A percentile compares a stretch with the other conserved stretches of the same genome.
Conservation (phyloP, 1,140 invertebrate species). For the Drosophila rhopaloa region DNA sequence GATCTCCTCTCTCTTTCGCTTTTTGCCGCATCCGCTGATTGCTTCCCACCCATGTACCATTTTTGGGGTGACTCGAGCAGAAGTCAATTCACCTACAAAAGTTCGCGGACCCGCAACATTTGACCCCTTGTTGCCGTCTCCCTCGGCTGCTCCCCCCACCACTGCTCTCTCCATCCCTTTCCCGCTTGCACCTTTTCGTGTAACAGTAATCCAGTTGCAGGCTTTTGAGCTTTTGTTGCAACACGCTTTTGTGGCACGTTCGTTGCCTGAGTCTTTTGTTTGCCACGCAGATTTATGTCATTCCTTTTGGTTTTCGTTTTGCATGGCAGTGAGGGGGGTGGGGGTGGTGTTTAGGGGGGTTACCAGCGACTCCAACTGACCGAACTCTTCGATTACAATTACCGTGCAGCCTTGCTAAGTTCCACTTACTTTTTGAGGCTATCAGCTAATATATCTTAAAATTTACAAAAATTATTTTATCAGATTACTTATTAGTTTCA, state of each 20-base stretch:
- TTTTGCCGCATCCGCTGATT: slow-evolving; percentile 15
- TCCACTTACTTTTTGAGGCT: background rate
- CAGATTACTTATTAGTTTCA: too few species aligned
- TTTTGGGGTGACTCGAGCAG: slow-evolving; percentile 41
- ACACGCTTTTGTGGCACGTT: slow-evolving; percentile 63
- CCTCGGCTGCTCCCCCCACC: background rate
- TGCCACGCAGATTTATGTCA: slow-evolving; percentile 81
- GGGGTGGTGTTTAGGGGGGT: background rate
- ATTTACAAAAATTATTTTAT: too few species aligned
- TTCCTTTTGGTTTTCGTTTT: slow-evolving; percentile 38
- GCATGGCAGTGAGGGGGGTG: background rate
- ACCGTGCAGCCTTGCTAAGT: slow-evolving; percentile 4
- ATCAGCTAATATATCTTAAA: too few species aligned
- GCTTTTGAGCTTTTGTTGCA: slow-evolving; percentile 51
- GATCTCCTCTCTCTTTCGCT: background rate
- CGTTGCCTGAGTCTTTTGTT: slow-evolving; percentile 80
- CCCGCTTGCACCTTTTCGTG: slow-evolving; percentile 19
- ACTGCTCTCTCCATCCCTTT: background rate
- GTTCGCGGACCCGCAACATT: slow-evolving; percentile 38
- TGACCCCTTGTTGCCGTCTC: slow-evolving; percentile 34
- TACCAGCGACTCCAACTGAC: slow-evolving; percentile 15
- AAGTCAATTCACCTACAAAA: slow-evolving; percentile 45
- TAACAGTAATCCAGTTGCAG: slow-evolving; percentile 80
- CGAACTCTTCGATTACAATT: slow-evolving; percentile 14
- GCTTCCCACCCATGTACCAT: slow-evolving; percentile 44